Conservation (phyloP, 2,113 vertebrate genomes). For the Oncorhynchus masou region DNA sequence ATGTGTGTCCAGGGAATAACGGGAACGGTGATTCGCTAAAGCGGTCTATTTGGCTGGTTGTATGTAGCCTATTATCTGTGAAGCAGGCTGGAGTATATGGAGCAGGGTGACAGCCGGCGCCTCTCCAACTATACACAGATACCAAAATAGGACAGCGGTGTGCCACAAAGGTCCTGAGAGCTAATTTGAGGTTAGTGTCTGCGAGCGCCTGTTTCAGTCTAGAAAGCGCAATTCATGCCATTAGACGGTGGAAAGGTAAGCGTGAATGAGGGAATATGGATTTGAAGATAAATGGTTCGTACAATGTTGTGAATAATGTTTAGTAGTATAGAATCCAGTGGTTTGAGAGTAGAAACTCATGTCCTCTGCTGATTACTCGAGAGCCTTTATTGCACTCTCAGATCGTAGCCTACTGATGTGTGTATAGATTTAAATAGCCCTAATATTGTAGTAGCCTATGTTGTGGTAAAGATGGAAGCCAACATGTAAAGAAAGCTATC, state of each 20-base stretch:
- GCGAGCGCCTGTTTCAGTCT: constrained; percentile 1
- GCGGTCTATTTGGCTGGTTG: constrained; percentile 15
- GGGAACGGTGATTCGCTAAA: constrained; percentile 37
- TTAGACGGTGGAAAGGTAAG: constrained; percentile 37
- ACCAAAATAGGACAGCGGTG: constrained; percentile 78
- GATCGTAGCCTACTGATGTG: too few relatives aligned
- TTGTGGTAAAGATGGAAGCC: too few relatives aligned
- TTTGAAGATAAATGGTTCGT: too few relatives aligned
- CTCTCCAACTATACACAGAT: constrained; percentile 55
- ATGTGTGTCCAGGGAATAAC: constrained; percentile 33
- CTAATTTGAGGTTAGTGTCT: constrained; percentile 57
- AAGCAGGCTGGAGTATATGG: constrained; percentile 38
- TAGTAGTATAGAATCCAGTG: too few relatives aligned
- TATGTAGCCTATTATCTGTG: background rate
- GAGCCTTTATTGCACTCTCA: too few relatives aligned
- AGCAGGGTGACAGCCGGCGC: constrained; percentile 43
- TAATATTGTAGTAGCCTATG: too few relatives aligned
- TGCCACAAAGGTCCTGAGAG: constrained; percentile 43
- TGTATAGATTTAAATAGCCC: too few relatives aligned
- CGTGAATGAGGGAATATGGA: background rate
- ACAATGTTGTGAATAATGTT: too few relatives aligned
- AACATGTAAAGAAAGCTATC: too few relatives aligned
- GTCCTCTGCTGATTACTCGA: too few relatives aligned
- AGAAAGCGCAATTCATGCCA: background rate
- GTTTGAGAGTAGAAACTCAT: too few relatives aligned